Base-by-base conservation (phyloP, 1,140 invertebrate genomes). In the Papilio polytes region DNA sequence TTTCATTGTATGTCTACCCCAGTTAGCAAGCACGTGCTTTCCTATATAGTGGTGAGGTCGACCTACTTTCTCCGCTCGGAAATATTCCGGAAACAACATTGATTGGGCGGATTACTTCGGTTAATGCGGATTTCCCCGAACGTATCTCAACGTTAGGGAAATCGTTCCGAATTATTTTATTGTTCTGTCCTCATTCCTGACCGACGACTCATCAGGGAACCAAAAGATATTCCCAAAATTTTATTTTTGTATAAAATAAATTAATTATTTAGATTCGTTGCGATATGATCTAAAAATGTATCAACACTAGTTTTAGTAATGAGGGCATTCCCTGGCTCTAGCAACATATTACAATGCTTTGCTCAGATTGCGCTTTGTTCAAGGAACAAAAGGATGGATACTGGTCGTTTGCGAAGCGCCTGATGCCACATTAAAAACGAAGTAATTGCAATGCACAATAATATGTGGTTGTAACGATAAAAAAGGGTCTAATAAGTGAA, bases 311-410 rank as follows among this genome's bases (percentile, higher is more conserved):
- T 70, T 18, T 70, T 70, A 12, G 31, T 70, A 70, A 70, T 70
- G 12, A 4, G 26, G 22, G 26, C 12, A 31, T 36, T 31, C 63
- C 63, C 63, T 7, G 63, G 4, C 63, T 12, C 22, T 26, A 15
- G 22, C 26, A 15, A 70, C 63, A 15, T 70, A 70, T 70, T 70
- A 26, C 22, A 70, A 31, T 70, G 12, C 63, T 31, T 70, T 31
- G 63, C 63, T 70, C 26, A 70, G 26, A 70, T 56, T 56, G 63
- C 22, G 63, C 63, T 70, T 70, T 70, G 63, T 70, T 70, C 63
- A 13, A 70, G 26, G 12, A 70, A 70, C 63, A 70, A 70, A 70
- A 70, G 63, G 12, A 26, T 70, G 26, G 22, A 13, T 26, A 70
- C 26, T 70, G 31, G 63, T 13, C 26, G 22, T 31, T 15, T 70